These are phyloP conservation scores for Xenopus laevis DNA, from an alignment of 2,113 vertebrate species.

Conservation along the genomic window DNA sequence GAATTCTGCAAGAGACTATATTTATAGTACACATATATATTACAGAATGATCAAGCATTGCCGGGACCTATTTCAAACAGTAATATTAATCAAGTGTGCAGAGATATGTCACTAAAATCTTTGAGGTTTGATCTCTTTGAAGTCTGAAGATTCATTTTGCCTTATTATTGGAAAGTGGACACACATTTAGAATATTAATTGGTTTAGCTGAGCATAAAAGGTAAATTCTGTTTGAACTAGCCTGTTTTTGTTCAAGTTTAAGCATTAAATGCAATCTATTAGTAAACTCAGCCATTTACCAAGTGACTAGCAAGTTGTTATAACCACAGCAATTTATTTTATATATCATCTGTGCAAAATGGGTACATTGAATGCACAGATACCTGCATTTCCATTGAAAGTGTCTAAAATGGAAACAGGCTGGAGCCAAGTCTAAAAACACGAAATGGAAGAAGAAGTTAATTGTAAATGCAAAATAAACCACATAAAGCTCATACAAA, in stretches of 20 bases:
- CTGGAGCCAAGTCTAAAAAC: no score
- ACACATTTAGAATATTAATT: constrained; percentile 43
- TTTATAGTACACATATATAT: neutral
- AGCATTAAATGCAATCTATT: constrained; percentile 34
- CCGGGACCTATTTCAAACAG: constrained; percentile 20
- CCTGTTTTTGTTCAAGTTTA: constrained; percentile 29
- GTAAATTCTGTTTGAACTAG: constrained; percentile 39
- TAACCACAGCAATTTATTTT: no score
- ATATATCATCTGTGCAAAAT: no score
- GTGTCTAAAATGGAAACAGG: no score
- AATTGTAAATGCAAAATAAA: no score
- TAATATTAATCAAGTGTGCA: constrained; percentile 37
- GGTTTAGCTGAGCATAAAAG: constrained; percentile 36
- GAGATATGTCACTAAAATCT: constrained; percentile 41
- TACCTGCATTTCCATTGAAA: no score
- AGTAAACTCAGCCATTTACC: constrained; percentile 22
- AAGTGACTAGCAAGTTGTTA: constrained; percentile 11
- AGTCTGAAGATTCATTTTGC: constrained; percentile 41
- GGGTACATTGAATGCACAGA: no score
- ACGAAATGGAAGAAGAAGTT: no score
- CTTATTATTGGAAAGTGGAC: constrained; percentile 41
- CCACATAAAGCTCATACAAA: no score
- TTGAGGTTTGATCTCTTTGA: constrained; percentile 42
- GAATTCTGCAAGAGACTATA: no score
- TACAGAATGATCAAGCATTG: constrained; percentile 28